Conservation (phyloP, 2,797 vertebrate genomes). For the Myoxocephalus aenaeus region DNA sequence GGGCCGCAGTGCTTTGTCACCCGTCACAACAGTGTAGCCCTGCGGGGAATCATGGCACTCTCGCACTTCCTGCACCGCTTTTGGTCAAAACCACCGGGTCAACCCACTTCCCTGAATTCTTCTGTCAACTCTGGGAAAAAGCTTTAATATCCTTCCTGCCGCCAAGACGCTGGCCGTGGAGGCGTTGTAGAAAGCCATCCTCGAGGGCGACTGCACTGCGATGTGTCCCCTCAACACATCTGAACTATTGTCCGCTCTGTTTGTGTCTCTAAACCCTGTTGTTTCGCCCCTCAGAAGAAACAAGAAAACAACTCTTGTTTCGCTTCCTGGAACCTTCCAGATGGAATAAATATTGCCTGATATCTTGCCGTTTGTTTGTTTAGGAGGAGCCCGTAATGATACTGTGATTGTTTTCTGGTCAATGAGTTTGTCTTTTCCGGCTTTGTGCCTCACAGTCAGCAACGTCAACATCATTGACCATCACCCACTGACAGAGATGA, state of each 20-base stretch:
- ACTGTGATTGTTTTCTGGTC: constrained; percentile 55
- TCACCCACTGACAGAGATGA: constrained; percentile 48
- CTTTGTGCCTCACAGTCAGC: constrained; percentile 31
- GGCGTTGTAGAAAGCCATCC: constrained; percentile 45
- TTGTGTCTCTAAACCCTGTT: constrained; percentile 60
- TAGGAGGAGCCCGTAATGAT: constrained; percentile 37
- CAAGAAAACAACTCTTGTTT: constrained; percentile 34
- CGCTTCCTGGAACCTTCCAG: constrained; percentile 60
- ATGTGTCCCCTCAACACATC: constrained; percentile 44
- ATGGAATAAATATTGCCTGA: constrained; percentile 69
- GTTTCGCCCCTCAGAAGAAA: constrained; percentile 53
- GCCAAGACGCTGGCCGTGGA: constrained; percentile 48
- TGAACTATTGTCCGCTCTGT: constrained; percentile 68
- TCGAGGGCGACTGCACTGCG: constrained; percentile 52
- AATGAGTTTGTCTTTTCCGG: constrained; percentile 35
- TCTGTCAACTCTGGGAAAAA: constrained; percentile 84
- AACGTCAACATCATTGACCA: constrained; percentile 64
- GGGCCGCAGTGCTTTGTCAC: constrained; percentile 19
- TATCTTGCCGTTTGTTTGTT: constrained; percentile 67
- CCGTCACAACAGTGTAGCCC: constrained; percentile 45
- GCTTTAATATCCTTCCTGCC: constrained; percentile 82
- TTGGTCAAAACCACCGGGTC: constrained; percentile 77
- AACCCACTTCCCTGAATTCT: constrained; percentile 83
- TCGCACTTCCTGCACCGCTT: constrained; percentile 74
- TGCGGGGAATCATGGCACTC: constrained; percentile 69